Conservation (phyloP, 2,888 invertebrate genomes). For the Herminia tarsipennalis region DNA sequence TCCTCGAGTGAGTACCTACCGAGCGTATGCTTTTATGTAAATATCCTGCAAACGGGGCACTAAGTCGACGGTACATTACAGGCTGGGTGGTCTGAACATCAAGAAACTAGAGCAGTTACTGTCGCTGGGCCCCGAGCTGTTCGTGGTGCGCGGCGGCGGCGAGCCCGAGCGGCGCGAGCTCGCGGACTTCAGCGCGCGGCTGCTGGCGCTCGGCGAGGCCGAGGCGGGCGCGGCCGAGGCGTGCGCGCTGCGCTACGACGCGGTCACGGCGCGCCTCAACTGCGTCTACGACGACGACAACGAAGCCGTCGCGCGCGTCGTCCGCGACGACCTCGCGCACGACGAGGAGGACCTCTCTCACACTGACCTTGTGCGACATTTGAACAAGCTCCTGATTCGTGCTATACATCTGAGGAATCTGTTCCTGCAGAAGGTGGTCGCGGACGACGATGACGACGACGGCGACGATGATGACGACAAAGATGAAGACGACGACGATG, state of each 20-base stretch:
- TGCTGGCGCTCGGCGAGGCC: slow-evolving; percentile 23
- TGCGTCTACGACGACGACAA: slow-evolving; percentile 58
- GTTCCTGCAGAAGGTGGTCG: slow-evolving; percentile 32
- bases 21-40: neutral
- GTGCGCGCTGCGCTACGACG: slow-evolving; percentile 52
- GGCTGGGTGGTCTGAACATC: slow-evolving; percentile 43
- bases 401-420: slow-evolving; percentile 48
- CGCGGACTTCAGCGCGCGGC: slow-evolving; percentile 17
- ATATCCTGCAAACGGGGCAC: neutral
- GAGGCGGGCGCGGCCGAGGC: slow-evolving; percentile 20
- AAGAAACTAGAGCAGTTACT: slow-evolving; percentile 52
- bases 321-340: slow-evolving; percentile 32
- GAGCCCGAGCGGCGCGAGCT: slow-evolving; percentile 22
- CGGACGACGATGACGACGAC: slow-evolving; percentile 32
- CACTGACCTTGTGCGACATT: slow-evolving; percentile 41
- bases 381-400: slow-evolving; percentile 49
- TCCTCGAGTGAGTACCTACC: neutral
- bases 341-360: slow-evolving; percentile 39
- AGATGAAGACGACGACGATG: too few relatives aligned
- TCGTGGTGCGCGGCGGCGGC: slow-evolving; percentile 27
- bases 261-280: slow-evolving; percentile 51
- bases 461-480: too few relatives aligned
- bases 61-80: too few relatives aligned
- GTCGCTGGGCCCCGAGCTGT: slow-evolving; percentile 52
- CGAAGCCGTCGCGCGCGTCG: slow-evolving; percentile 37